Evolutionary conservation across 2,888 invertebrate genomes (phyloP), one percentile per base, ranked within the genome.

Genomic region (Mantis religiosa): DNA sequence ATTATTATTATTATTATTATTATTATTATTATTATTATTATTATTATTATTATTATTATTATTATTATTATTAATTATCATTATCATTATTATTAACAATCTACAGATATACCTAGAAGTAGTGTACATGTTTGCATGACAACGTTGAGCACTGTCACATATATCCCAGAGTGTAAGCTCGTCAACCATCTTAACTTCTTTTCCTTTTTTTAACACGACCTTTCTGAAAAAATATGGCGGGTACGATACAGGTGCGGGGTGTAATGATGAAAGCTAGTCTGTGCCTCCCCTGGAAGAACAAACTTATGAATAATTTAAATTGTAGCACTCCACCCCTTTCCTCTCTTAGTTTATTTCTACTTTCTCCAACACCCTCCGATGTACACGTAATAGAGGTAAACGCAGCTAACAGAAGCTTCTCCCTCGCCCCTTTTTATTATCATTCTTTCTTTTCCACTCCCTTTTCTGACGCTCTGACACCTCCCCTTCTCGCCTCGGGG

Each of bases 251-350:
- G 83, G 34, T 28, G 34, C 34, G 28, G 20, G 27, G 27, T 14
- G 41, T 85, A 25, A 85, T 28, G 47, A 85, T 85, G 54, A 85
- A 85, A 85, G 47, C 84, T 71, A 30, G 34, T 34, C 88, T 4
- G n/a, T 27, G 84, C 34, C 71, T n/a, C 88, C 30, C 87, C 82
- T 25, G 34, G 15, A 28, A n/a, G 84, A 88, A 82, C 85, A 85
- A 89, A 84, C 89, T 89, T 87, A 90, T 90, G 89, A 89, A 90
- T 90, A 88, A 90, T 90, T 89, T 89, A 89, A 88, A 89, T 89
- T 84, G 28, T 4, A 27, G 84, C 20, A 27, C 83, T 83, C 30
- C 88, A 88, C 88, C 27, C 83, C 54, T 71, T 71, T 25, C 54
- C 54, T 71, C 54, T 71, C 54, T 71, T 71, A 71, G 54, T 71